phyloP scores from a whole-genome alignment of 92 coral and sea anemone species.

The Heteractis magnifica region DNA sequence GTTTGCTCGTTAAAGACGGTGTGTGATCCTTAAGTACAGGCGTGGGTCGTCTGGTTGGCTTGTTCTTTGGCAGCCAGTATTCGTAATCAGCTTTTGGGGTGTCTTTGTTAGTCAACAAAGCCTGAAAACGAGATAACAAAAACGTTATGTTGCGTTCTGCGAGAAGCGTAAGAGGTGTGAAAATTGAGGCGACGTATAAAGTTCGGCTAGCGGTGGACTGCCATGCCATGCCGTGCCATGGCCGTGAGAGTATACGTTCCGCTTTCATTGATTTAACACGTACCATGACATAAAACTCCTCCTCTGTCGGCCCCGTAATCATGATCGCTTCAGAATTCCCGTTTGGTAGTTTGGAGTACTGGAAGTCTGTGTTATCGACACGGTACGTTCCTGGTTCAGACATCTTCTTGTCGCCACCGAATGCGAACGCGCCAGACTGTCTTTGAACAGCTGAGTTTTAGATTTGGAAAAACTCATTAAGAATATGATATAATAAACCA shows the following conservation, averaged over 20 bases:
- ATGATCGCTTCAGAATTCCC: slow-evolving; percentile 58
- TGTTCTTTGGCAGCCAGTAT: slow-evolving; percentile 41
- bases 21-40: neutral
- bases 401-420: slow-evolving; percentile 64
- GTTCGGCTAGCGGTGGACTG: too few species aligned
- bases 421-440: slow-evolving; percentile 55
- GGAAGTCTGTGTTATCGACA: slow-evolving; percentile 49
- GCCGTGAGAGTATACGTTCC: neutral
- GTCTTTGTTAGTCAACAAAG: slow-evolving; percentile 6
- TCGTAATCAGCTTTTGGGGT: slow-evolving; percentile 33
- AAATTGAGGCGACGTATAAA: too few species aligned
- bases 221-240: too few species aligned
- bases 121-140: slow-evolving; percentile 4
- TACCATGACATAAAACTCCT: slow-evolving; percentile 65
- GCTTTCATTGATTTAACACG: neutral
- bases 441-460: slow-evolving; percentile 55
- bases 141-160: too few species aligned
- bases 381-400: slow-evolving; percentile 62
- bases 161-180: too few species aligned
- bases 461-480: neutral
- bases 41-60: slow-evolving; percentile 17
- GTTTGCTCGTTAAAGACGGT: neutral
- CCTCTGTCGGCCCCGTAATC: slow-evolving; percentile 75
- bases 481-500: too few species aligned
- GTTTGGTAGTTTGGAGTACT: slow-evolving; percentile 58